Conservation (phyloP, 2,888 invertebrate species). For the Macrophya alboannulata region DNA sequence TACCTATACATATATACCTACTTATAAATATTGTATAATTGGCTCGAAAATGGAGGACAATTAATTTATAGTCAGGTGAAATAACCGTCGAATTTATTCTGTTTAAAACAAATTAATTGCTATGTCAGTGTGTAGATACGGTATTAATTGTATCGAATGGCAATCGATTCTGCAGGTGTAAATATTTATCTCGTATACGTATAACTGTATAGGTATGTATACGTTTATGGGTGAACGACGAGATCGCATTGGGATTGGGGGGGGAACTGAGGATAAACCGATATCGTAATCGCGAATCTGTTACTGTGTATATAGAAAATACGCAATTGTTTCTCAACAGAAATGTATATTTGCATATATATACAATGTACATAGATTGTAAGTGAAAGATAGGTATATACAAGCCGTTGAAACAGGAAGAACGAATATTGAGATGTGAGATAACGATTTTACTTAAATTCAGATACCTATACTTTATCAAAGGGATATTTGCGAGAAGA, state of each 20-base stretch:
- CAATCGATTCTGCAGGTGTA: neutral
- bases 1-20: neutral
- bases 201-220: neutral
- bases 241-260: neutral
- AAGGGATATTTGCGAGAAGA: neutral
- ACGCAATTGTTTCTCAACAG: neutral
- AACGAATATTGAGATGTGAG: too few species aligned
- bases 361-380: neutral
- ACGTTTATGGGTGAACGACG: neutral
- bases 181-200: neutral
- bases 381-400: neutral
- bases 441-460: too few species aligned
- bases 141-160: conserved; percentile 10
- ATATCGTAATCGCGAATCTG: neutral
- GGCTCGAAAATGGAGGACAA: neutral
- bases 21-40: neutral
- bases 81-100: neutral
- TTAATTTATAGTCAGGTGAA: neutral
- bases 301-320: neutral
- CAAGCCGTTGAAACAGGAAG: too few species aligned
- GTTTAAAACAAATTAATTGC: conserved; percentile 12
- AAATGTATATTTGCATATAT: neutral
- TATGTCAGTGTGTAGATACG: neutral
- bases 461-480: neutral
- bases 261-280: neutral